Evolutionary conservation across 2,797 vertebrate species (phyloP).

Genomic region (Melanotaenia nigrans): DNA sequence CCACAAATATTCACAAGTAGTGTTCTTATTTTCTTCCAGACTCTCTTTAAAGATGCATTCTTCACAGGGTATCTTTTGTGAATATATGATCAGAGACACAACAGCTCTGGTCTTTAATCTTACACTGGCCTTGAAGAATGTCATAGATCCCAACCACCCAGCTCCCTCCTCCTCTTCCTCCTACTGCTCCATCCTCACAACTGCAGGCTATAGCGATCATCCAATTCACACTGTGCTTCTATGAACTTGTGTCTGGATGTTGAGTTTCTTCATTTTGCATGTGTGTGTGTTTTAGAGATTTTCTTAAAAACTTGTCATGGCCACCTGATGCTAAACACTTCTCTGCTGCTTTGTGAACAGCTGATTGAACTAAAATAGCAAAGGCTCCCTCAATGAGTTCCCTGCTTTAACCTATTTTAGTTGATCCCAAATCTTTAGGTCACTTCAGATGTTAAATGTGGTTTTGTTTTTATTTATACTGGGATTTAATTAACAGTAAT

Average conservation of each 20-base stretch:
- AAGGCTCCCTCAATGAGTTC: slow-evolving; percentile 24
- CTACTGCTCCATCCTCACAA: slow-evolving; percentile 16
- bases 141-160: slow-evolving; percentile 69
- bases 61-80: slow-evolving; percentile 78
- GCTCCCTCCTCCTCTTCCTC: slow-evolving; percentile 1
- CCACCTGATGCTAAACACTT: slow-evolving; percentile 37
- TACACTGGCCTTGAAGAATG: slow-evolving; percentile 81
- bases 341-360: slow-evolving; percentile 37
- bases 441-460: not conserved
- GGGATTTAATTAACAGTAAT: too few relatives aligned
- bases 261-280: slow-evolving; percentile 8
- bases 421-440: slow-evolving; percentile 15
- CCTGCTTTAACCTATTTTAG: slow-evolving; percentile 30
- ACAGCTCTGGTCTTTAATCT: slow-evolving; percentile 78
- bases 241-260: slow-evolving; percentile 48
- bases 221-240: slow-evolving; percentile 44
- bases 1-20: slow-evolving; percentile 74
- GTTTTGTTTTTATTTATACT: slow-evolving; percentile 4
- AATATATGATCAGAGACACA: slow-evolving; percentile 80
- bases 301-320: slow-evolving; percentile 38
- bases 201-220: slow-evolving; percentile 64
- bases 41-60: slow-evolving; percentile 74
- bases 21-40: slow-evolving; percentile 69
- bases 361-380: slow-evolving; percentile 52
- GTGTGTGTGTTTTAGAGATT: too few relatives aligned